phyloP scores from a whole-genome alignment of 2,113 vertebrate genomes.

The Heloderma charlesbogerti region DNA sequence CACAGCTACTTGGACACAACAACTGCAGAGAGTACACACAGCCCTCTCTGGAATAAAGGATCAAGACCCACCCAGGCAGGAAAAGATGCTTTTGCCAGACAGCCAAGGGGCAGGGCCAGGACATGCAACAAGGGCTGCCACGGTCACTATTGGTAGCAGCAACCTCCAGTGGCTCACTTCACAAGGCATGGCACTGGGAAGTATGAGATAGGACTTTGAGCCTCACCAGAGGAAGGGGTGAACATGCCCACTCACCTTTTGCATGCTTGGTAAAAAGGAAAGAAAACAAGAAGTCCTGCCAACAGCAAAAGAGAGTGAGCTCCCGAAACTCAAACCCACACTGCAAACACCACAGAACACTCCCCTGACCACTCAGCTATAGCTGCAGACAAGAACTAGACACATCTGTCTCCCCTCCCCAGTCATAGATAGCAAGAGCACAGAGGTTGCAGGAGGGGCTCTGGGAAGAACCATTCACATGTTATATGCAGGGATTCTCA shows the following conservation, averaged over 20 bases:
- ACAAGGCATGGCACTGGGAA: not conserved
- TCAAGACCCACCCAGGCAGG: not conserved
- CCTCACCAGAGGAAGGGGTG: too few relatives aligned
- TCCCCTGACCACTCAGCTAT: not conserved
- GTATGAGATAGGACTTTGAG: too few relatives aligned
- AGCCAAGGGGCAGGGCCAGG: too few relatives aligned
- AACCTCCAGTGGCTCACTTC: not conserved
- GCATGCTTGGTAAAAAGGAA: too few relatives aligned
- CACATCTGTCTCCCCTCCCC: too few relatives aligned
- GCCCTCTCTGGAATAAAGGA: not conserved
- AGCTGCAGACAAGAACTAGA: not conserved
- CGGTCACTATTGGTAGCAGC: not conserved
- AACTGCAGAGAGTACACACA: not conserved
- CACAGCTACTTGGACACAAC: not conserved
- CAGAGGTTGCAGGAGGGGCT: too few relatives aligned
- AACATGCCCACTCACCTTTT: not conserved
- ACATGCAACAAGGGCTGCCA: not conserved
- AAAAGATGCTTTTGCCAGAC: not conserved
- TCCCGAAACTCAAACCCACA: not conserved
- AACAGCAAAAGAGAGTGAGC: not conserved
- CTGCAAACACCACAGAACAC: not conserved
- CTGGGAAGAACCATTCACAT: not conserved
- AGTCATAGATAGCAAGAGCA: not conserved
- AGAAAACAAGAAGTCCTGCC: not conserved
- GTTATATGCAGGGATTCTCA: not conserved